Evolutionary conservation across 2,113 vertebrate species (phyloP).

Genomic region (Lonchura striata): DNA sequence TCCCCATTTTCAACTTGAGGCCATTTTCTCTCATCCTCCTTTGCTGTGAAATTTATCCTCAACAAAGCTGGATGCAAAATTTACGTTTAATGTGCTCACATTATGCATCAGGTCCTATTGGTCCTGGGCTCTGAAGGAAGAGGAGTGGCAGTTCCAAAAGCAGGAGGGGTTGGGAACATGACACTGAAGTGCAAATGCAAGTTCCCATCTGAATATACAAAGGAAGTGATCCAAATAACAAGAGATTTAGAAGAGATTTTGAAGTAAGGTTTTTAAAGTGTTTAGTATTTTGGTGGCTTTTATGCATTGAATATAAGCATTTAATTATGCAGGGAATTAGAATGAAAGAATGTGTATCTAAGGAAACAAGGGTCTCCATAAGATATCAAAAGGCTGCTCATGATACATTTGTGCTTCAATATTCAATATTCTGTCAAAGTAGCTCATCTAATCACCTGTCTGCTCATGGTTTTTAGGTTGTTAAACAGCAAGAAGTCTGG

Average conservation of each 20-base stretch:
- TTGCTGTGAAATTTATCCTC: neutral
- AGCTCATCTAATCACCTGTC: neutral
- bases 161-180: neutral
- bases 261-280: neutral
- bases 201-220: neutral
- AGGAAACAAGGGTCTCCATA: neutral
- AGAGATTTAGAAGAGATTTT: neutral
- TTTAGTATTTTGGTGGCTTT: neutral
- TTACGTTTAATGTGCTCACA: neutral
- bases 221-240: neutral
- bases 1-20: neutral
- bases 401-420: neutral
- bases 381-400: neutral
- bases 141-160: neutral
- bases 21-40: neutral
- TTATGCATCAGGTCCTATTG: neutral
- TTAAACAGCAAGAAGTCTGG: neutral
- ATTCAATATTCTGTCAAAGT: neutral
- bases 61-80: neutral
- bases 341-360: neutral
- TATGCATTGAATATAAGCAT: neutral
- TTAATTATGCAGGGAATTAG: neutral
- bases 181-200: neutral
- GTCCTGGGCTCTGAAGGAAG: neutral
- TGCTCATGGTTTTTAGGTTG: neutral